Percentiles rank a stretch among this genome's conserved stretches.
Conservation (phyloP, 2,113 vertebrate species). For the Columbina picui region DNA sequence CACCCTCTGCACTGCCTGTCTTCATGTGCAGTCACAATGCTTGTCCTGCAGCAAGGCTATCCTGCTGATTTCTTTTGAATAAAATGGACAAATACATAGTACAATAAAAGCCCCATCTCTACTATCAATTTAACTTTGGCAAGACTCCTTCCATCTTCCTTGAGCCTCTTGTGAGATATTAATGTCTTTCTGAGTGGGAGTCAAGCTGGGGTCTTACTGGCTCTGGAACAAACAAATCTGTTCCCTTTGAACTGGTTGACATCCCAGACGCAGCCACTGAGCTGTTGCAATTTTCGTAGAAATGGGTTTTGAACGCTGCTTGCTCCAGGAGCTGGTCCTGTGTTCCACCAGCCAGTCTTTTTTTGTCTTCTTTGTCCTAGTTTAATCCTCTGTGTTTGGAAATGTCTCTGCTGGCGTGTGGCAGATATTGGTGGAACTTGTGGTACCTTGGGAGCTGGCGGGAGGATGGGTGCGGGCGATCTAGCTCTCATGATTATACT, state of each 20-base stretch:
- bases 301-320: rapidly evolving
- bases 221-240: not conserved
- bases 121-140: not conserved
- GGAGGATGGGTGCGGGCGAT: not conserved
- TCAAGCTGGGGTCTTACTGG: not conserved
- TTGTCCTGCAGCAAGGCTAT: not conserved
- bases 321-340: rapidly evolving
- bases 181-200: not conserved
- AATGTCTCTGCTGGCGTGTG: not conserved
- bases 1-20: not conserved
- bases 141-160: not conserved
- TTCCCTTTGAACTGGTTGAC: not conserved
- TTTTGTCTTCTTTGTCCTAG: not conserved
- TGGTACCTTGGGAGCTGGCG: not conserved
- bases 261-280: not conserved
- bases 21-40: not conserved
- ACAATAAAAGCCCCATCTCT: not conserved
- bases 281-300: not conserved
- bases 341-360: not conserved
- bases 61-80: not conserved
- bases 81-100: too few species aligned
- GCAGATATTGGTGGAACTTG: not conserved
- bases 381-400: not conserved
- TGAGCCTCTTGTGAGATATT: not conserved
- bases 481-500: not conserved